Evolutionary conservation across 1,140 invertebrate species (phyloP).

Genomic region (Acromyrmex heyeri): DNA sequence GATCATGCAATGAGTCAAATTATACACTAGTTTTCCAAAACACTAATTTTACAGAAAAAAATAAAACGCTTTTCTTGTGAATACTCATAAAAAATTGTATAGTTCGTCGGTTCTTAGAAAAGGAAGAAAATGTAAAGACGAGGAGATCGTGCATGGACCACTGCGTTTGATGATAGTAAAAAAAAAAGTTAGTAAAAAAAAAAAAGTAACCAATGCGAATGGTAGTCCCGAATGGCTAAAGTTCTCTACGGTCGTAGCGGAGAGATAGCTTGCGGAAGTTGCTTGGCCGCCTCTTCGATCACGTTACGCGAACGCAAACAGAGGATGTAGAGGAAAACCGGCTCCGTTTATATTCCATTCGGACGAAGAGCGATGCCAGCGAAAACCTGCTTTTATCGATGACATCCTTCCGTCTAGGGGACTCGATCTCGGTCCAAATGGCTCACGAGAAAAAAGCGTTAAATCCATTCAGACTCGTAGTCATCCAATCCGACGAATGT

Average conservation of each 20-base stretch:
- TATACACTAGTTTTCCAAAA: neutral
- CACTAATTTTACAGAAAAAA: neutral
- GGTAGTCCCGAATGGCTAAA: slow-evolving; percentile 51
- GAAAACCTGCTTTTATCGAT: slow-evolving; percentile 41
- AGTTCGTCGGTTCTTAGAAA: neutral
- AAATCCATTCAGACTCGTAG: slow-evolving; percentile 30
- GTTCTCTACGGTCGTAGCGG: slow-evolving; percentile 28
- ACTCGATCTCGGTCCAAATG: slow-evolving; percentile 30
- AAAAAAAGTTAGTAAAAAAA: neutral
- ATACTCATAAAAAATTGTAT: neutral
- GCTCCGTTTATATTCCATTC: slow-evolving; percentile 48
- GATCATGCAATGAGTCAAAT: neutral
- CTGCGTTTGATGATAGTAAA: slow-evolving; percentile 31
- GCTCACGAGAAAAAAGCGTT: slow-evolving; percentile 28
- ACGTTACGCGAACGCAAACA: slow-evolving; percentile 29
- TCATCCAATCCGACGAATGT: slow-evolving; percentile 14
- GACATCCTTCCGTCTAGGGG: slow-evolving; percentile 34
- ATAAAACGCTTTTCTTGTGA: neutral
- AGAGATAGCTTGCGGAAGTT: slow-evolving; percentile 47
- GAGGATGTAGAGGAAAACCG: slow-evolving; percentile 4
- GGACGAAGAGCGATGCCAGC: slow-evolving; percentile 22
- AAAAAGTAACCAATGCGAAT: slow-evolving; percentile 22
- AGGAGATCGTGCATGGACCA: neutral
- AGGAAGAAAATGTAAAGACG: neutral
- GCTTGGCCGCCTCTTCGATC: slow-evolving; percentile 30